A percentile compares a stretch with the other conserved stretches of the same genome.
These are phyloP conservation scores for Amphipyra tragopoginis DNA, from an alignment of 2,888 invertebrate species.

Conservation along the genomic window DNA sequence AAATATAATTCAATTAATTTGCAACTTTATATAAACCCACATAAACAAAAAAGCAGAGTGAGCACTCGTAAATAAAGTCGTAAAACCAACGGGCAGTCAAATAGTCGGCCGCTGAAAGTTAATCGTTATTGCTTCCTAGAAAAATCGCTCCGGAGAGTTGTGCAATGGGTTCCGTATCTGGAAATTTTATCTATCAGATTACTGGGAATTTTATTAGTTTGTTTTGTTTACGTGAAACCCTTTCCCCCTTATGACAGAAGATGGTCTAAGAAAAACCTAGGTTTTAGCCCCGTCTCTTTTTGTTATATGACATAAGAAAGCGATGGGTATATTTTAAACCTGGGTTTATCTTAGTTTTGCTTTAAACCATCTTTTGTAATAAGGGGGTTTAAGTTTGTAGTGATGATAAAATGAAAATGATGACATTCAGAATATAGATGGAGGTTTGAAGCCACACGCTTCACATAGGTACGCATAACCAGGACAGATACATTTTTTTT, in stretches of 20 bases:
- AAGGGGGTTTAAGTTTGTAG: neutral
- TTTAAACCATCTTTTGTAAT: too few relatives aligned
- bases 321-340: too few relatives aligned
- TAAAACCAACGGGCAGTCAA: constrained; percentile 3
- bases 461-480: too few relatives aligned
- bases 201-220: neutral
- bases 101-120: constrained; percentile 6
- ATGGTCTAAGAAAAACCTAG: too few relatives aligned
- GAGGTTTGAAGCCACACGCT: too few relatives aligned
- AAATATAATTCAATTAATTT: neutral
- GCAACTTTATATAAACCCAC: neutral
- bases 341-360: too few relatives aligned
- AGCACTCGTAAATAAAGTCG: constrained; percentile 17
- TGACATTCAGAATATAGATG: neutral
- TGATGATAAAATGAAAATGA: neutral
- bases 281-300: too few relatives aligned
- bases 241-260: too few relatives aligned
- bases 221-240: neutral
- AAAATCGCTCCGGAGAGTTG: neutral
- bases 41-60: neutral
- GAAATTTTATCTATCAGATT: neutral
- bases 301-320: too few relatives aligned
- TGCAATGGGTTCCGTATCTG: neutral
- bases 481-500: too few relatives aligned
- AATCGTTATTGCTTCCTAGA: constrained; percentile 12